These are phyloP conservation scores for Leptinotarsa lineolata DNA, from an alignment of 1,140 invertebrate species.

Conservation along the genomic window DNA sequence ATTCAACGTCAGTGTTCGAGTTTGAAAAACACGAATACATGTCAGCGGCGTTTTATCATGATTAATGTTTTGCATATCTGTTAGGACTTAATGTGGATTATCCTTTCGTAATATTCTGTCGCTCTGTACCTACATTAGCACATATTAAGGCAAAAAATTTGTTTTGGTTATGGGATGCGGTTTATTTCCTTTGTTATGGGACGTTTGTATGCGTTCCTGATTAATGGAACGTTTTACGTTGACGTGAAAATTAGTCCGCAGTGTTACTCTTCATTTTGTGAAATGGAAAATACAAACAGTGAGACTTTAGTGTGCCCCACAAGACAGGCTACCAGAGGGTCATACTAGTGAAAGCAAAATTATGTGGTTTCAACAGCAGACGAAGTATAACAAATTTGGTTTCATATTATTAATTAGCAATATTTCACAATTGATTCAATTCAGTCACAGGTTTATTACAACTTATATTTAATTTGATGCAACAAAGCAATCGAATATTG, in stretches of 20 bases:
- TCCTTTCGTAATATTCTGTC: not conserved
- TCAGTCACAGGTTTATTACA: no score
- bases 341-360: no score
- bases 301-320: no score
- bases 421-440: no score
- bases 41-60: slow-evolving; percentile 2
- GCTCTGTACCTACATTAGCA: not conserved
- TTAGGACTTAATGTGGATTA: not conserved
- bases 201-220: not conserved
- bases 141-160: not conserved
- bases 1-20: not conserved
- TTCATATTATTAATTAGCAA: no score
- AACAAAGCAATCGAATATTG: no score
- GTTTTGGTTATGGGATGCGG: not conserved
- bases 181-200: not conserved
- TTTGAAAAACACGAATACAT: not conserved
- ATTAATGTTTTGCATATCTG: not conserved
- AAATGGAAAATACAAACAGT: no score
- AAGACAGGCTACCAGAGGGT: no score
- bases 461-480: no score
- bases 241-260: not conserved
- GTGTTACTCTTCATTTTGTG: no score
- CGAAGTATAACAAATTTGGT: no score
- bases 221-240: not conserved
- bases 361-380: no score